phyloP scores from a whole-genome alignment of 2,797 vertebrate genomes.

The Enteromius treurensis region DNA sequence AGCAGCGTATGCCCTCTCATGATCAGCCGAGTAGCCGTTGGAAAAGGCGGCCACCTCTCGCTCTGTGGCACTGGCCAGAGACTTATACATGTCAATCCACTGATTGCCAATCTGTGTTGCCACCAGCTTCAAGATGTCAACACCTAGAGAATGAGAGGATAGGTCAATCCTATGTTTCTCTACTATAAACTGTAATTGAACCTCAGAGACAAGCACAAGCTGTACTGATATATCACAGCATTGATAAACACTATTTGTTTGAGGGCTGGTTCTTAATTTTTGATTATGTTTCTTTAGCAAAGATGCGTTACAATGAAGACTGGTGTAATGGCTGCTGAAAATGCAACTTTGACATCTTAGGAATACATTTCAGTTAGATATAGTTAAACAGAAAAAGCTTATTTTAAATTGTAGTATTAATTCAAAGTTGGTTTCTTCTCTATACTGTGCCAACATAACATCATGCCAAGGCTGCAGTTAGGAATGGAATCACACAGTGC shows the following conservation, averaged over 20 bases:
- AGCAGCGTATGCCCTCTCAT: constrained; percentile 90
- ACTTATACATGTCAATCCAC: constrained; percentile 95
- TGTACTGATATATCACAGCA: background rate
- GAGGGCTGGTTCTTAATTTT: background rate
- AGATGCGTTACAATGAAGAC: background rate
- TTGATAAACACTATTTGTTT: constrained; percentile 7
- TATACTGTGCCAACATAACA: no score
- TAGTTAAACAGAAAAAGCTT: background rate
- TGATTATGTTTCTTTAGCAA: background rate
- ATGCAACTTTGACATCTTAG: background rate
- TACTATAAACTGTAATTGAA: background rate
- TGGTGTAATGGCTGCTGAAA: background rate
- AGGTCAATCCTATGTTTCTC: background rate
- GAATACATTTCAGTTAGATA: background rate
- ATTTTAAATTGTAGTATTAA: background rate
- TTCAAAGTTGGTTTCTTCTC: background rate
- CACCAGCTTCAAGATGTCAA: constrained; percentile 95
- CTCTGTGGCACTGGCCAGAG: constrained; percentile 90
- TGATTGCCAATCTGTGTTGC: constrained; percentile 92
- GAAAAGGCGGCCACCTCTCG: constrained; percentile 92
- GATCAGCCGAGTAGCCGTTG: constrained; percentile 88
- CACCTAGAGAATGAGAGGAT: constrained; percentile 74
- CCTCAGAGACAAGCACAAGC: background rate
- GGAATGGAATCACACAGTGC: background rate
- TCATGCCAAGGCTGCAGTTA: background rate